Evolutionary conservation across 2,797 vertebrate species (phyloP), one percentile per base, ranked within the genome.

Genomic region (Lepus oiostolus): DNA sequence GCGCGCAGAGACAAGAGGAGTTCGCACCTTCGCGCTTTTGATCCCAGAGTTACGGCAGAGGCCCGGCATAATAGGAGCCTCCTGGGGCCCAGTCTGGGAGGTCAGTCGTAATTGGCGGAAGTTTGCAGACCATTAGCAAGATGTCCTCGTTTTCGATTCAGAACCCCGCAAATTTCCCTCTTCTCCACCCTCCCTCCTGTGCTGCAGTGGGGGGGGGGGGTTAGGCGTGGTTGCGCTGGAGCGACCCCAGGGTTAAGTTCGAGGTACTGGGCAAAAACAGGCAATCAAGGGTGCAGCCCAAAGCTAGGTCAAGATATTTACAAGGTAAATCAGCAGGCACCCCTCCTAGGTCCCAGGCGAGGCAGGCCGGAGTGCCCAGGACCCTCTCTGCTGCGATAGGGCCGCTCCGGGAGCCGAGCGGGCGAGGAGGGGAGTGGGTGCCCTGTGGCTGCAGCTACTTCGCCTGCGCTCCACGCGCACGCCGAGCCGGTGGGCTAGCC

Each of bases 1-100:
- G 97, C 97, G 97, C 96, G 97, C 98, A 97, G 98, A 98, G 98
- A 98, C 98, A 98, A 98, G 98, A 95, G 95, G 97, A 98, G 97
- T 98, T 98, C 98, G 98, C 98, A 98, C 98, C 98, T 99, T 98
- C 97, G 96, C 79, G 98, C 98, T 98, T 99, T 99, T 99, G 98
- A 99, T 99, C 98, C 97, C 94, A 91, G 65, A 97, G 98, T 98
- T 97, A 98, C 98, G 38, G 97, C 96, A 95, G 98, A 98, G 98
- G 98, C 98, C 97, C 98, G 84, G 97, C 98, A 98, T 96, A 98
- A 98, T 98, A 98, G 95, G 96, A 98, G 98, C 98, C 98, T 98
- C 98, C 98, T 93, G 98, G 98, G 98, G 98, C 98, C 98, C 97
- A 97, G 97, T 80, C 98, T 97, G 98, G 98, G 98, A 98, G 98